Base-by-base conservation (phyloP, 2,113 vertebrate species). In the Pelecanoides urinatrix region DNA sequence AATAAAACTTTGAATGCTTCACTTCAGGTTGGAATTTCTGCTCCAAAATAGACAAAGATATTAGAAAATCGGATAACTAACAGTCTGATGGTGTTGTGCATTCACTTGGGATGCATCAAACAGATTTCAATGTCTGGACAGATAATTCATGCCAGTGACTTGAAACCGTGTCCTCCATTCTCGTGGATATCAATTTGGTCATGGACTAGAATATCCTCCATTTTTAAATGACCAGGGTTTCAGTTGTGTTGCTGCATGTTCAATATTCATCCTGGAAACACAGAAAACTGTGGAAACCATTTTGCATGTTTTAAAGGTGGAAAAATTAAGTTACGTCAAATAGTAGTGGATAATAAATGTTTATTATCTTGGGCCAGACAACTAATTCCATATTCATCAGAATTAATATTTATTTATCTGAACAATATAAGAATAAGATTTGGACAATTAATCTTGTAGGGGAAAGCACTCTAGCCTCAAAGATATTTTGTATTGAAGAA, bases 261-360 rank as follows among this genome's bases (percentile, higher is more conserved):
- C 49, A n/a, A 3, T 70, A 26, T 26, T 74, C 22, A 70, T 4
- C 6, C 6, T 86, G n/a, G 25, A 63, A 91, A 67, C 11, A 34
- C 0, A 1, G 65, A 53, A 62, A 65, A 36, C 13, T 59, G 9
- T 22, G 30, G 40, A 68, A 89, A 16, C 1, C 0, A 2, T 65
- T 61, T 76, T 56, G 3, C 1, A 3, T 40, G 8, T 30, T 88
- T 65, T 68, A 56, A 73, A 91, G 15, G 34, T 13, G 5, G 15
- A 22, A 63, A 94, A 86, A 76, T 10, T 40, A 3, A 23, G 5
- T 6, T 63, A 16, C 68, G 20, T 17, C 6, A 86, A 68, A 40
- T 17, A 72, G 5, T 25, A 27, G 9, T 38, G 4, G 4, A n/a
- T 75, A 56, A 63, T 68, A n/a, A 22, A 25, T 29, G 0, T 44